phyloP scores from a whole-genome alignment of 2,113 vertebrate species.

The Manacus vitellinus region DNA sequence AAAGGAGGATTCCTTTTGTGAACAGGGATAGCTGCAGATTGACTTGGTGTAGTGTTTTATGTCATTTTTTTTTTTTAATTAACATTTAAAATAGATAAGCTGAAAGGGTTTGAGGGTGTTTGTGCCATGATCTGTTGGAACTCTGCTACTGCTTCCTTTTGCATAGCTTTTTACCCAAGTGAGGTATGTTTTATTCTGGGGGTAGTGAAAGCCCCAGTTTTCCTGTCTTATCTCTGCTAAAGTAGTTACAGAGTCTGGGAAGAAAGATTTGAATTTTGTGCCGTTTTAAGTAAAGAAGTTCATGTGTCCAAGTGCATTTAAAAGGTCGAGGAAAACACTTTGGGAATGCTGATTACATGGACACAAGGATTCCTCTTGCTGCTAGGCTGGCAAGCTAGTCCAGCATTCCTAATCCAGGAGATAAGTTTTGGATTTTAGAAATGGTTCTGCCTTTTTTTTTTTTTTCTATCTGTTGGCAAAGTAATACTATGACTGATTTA shows the following conservation, averaged over 20 bases:
- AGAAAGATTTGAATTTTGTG: background rate
- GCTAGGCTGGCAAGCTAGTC: background rate
- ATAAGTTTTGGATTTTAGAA: background rate
- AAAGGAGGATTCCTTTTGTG: background rate
- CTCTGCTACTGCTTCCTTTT: background rate
- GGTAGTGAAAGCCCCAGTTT: background rate
- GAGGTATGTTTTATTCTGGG: background rate
- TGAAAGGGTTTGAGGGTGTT: background rate
- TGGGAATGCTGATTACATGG: background rate
- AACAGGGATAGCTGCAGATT: accelerated
- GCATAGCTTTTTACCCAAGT: background rate
- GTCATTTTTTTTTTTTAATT: background rate
- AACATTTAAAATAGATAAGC: background rate
- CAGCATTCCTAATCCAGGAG: background rate
- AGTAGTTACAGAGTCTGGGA: background rate
- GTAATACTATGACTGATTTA: background rate
- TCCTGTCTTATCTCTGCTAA: background rate
- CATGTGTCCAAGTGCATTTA: background rate
- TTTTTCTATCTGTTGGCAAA: background rate
- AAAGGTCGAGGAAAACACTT: background rate
- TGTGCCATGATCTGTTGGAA: background rate
- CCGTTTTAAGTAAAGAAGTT: background rate
- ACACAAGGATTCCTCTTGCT: background rate
- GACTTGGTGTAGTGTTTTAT: accelerated
- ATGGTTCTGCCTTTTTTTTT: background rate